These are phyloP conservation scores for Trachelus iudaicus DNA, from an alignment of 2,888 invertebrate genomes.

Conservation along the genomic window DNA sequence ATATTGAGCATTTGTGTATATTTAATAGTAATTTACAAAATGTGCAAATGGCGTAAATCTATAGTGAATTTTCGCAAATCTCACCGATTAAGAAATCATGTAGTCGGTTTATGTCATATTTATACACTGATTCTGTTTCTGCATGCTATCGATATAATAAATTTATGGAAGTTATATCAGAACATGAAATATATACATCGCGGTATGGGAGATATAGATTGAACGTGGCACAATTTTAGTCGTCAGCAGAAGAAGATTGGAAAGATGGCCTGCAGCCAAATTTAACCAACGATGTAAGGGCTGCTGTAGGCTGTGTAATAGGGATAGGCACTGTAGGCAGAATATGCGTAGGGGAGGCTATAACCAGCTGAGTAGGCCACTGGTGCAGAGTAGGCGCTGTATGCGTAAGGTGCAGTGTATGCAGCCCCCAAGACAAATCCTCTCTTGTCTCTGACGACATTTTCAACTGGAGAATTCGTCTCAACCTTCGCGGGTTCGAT, in stretches of 20 bases:
- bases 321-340: conserved; percentile 41
- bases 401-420: conserved; percentile 31
- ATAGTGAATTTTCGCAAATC: neutral
- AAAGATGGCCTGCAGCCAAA: neutral
- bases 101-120: neutral
- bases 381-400: conserved; percentile 37
- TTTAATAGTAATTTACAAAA: neutral
- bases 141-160: neutral
- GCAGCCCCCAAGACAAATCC: conserved; percentile 35
- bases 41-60: neutral
- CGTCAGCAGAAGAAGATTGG: neutral
- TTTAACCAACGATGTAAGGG: conserved; percentile 41
- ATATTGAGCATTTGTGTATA: neutral
- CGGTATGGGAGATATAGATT: neutral
- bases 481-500: conserved; percentile 13
- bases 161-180: neutral
- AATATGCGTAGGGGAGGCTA: conserved; percentile 41
- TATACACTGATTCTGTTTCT: neutral
- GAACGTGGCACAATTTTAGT: neutral
- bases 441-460: conserved; percentile 47
- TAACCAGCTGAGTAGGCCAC: conserved; percentile 30
- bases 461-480: conserved; percentile 10
- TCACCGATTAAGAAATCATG: neutral
- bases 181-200: neutral
- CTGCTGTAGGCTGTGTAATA: conserved; percentile 40